Evolutionary conservation across 2,888 invertebrate species (phyloP).

Genomic region (Andrena trimmerana): DNA sequence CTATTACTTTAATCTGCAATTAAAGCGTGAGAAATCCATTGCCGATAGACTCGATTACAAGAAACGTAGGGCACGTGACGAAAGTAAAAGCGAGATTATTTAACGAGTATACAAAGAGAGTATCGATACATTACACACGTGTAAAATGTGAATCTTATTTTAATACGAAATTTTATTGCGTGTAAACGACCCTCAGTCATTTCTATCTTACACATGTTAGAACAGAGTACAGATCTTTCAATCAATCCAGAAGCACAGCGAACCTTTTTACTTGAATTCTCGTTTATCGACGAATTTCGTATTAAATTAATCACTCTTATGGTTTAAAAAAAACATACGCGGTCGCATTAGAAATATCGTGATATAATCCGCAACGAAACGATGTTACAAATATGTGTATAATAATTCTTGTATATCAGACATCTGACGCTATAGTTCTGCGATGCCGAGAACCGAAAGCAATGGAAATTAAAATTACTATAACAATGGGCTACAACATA

Average conservation of each 20-base stretch:
- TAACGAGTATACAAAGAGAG: conserved; percentile 9
- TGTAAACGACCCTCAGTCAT: background rate
- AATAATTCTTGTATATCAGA: background rate
- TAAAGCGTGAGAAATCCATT: conserved; percentile 10
- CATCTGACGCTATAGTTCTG: conserved; percentile 9
- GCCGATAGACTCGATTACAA: conserved; percentile 9
- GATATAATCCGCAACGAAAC: conserved; percentile 20
- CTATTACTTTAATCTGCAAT: conserved; percentile 4
- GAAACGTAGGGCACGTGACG: conserved; percentile 25
- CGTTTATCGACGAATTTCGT: conserved; percentile 45
- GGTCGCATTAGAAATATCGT: conserved; percentile 19
- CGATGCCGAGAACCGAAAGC: conserved; percentile 26
- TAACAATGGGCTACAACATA: conserved; percentile 30
- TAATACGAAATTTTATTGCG: conserved; percentile 54
- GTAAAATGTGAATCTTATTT: conserved; percentile 29
- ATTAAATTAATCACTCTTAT: conserved; percentile 46
- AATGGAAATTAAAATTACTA: conserved; percentile 22
- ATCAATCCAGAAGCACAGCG: conserved; percentile 15
- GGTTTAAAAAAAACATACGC: conserved; percentile 24
- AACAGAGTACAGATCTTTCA: background rate
- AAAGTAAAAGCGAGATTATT: conserved; percentile 27
- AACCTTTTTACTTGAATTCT: background rate
- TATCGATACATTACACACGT: conserved; percentile 20
- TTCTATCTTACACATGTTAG: background rate
- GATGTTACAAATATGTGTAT: conserved; percentile 25